phyloP scores from a whole-genome alignment of 1,140 invertebrate species.

The Agrypnia vestita region DNA sequence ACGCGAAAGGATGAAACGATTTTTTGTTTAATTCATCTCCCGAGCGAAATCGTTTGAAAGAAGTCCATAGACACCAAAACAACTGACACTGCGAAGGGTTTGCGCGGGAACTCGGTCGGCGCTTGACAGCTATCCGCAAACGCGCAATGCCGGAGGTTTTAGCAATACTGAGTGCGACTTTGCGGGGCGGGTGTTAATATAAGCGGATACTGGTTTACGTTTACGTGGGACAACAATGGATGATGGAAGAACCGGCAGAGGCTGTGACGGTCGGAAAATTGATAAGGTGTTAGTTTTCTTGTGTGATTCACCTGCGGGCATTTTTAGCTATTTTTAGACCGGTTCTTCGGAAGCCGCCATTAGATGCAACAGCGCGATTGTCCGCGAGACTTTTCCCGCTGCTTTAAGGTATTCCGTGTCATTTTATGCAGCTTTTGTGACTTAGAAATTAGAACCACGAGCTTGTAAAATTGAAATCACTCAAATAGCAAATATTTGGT shows the following conservation, averaged over 20 bases:
- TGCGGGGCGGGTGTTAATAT: constrained; percentile 33
- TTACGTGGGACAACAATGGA: constrained; percentile 10
- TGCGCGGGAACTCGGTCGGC: constrained; percentile 39
- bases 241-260: not conserved
- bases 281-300: constrained; percentile 12
- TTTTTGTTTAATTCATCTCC: constrained; percentile 6
- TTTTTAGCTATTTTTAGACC: constrained; percentile 31
- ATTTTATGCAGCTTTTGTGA: no score
- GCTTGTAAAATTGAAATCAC: no score
- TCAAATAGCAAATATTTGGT: no score
- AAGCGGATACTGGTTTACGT: constrained; percentile 1
- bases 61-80: not conserved
- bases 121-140: constrained; percentile 29
- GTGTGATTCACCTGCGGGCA: constrained; percentile 35
- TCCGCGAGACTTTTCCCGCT: no score
- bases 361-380: not conserved
- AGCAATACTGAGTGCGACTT: constrained; percentile 40
- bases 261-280: constrained; percentile 38
- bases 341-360: constrained; percentile 15
- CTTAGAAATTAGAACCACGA: no score
- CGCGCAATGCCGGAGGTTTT: constrained; percentile 34
- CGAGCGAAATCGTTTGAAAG: constrained; percentile 15
- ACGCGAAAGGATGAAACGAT: not conserved
- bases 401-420: no score
- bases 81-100: constrained; percentile 27